phyloP scores from a whole-genome alignment of 2,113 vertebrate genomes.

The Dermatemys mawii region DNA sequence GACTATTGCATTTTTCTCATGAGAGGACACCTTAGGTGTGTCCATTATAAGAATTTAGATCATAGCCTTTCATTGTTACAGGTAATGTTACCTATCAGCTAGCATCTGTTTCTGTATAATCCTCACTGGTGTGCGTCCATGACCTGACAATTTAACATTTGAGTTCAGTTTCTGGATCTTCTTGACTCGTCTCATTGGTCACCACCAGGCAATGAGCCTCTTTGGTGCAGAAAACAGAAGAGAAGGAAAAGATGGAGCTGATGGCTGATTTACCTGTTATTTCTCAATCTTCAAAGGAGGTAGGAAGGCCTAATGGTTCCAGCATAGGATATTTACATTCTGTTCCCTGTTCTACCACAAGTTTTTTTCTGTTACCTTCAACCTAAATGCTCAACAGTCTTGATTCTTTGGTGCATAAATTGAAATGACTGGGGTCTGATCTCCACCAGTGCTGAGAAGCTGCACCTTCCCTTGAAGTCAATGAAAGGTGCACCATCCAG shows the following conservation, averaged over 20 bases:
- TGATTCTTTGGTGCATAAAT: neutral
- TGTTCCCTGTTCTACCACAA: fast-evolving
- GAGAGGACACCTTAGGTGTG: neutral
- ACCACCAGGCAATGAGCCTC: fast-evolving
- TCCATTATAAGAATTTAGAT: fast-evolving
- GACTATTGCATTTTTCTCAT: neutral
- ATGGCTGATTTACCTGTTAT: neutral
- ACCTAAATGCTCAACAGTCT: neutral
- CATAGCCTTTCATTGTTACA: neutral
- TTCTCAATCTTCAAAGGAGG: neutral
- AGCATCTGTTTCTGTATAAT: neutral
- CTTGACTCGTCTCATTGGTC: fast-evolving
- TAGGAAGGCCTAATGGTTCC: neutral
- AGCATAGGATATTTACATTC: neutral
- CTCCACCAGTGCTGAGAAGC: neutral
- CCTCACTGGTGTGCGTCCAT: neutral
- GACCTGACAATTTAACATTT: fast-evolving
- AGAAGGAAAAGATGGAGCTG: neutral
- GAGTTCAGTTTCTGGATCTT: neutral
- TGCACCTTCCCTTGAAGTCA: neutral
- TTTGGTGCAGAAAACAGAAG: neutral
- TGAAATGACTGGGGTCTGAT: neutral
- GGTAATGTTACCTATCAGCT: neutral
- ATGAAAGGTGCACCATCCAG: neutral
- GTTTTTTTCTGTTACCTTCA: neutral